Evolutionary conservation across 2,113 vertebrate genomes (phyloP).

Genomic region (Rutilus rutilus): DNA sequence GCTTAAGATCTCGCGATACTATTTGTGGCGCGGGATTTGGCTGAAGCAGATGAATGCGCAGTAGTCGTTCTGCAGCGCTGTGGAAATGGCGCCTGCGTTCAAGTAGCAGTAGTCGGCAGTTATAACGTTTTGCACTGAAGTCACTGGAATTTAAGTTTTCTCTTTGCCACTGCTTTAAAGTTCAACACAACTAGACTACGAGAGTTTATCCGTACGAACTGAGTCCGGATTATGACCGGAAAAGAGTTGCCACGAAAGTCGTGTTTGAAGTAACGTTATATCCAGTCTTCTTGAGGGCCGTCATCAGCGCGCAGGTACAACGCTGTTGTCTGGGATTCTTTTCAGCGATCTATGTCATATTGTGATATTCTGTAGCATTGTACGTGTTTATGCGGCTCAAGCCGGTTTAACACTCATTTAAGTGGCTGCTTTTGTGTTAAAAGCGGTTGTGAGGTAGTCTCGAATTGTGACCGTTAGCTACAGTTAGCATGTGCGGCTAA

Average conservation of each 20-base stretch:
- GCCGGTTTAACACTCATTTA: background rate
- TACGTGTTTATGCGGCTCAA: background rate
- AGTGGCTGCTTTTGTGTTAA: background rate
- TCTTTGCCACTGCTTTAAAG: background rate
- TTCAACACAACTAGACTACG: background rate
- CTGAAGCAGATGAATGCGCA: constrained; percentile 58
- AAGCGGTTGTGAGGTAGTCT: background rate
- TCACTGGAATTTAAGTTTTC: background rate
- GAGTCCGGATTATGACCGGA: constrained; percentile 58
- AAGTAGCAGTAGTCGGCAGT: constrained; percentile 52
- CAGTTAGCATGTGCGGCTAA: constrained; percentile 11
- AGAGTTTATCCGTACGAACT: background rate
- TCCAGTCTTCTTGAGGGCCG: constrained; percentile 37
- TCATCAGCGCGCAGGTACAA: constrained; percentile 52
- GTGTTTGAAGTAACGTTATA: constrained; percentile 41
- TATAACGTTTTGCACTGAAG: constrained; percentile 17
- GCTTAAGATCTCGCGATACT: constrained; percentile 46
- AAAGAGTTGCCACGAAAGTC: constrained; percentile 32
- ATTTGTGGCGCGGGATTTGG: constrained; percentile 30
- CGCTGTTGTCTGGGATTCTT: background rate
- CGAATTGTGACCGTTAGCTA: constrained; percentile 18
- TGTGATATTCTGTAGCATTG: background rate
- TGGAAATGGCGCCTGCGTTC: constrained; percentile 62
- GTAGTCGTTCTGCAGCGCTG: constrained; percentile 40
- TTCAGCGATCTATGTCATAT: background rate